Conservation (phyloP, 2,113 vertebrate genomes). For the Protobothrops mucrosquamatus region DNA sequence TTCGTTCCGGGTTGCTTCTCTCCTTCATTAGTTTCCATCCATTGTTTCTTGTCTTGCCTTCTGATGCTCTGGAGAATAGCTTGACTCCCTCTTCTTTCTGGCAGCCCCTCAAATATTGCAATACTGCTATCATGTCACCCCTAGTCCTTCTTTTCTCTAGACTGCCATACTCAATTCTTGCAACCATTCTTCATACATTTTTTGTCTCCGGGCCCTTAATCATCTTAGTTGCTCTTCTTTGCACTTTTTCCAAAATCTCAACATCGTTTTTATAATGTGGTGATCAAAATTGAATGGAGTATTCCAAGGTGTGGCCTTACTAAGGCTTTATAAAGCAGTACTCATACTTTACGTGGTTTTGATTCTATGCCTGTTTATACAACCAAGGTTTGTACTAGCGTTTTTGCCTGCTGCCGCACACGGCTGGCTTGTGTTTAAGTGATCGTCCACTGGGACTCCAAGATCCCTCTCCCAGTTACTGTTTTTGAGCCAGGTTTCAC, state of each 20-base stretch:
- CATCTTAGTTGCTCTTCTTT: not conserved
- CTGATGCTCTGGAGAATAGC: no score
- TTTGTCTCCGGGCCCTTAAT: not conserved
- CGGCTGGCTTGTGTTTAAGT: not conserved
- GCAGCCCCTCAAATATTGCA: not conserved
- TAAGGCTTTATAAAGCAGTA: not conserved
- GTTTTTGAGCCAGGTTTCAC: not conserved
- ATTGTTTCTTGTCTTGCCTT: not conserved
- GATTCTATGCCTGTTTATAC: not conserved
- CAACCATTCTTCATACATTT: not conserved
- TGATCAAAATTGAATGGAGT: not conserved
- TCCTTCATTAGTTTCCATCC: not conserved
- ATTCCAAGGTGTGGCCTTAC: not conserved
- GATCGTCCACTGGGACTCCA: not conserved
- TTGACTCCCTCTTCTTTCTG: not conserved
- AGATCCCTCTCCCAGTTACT: not conserved
- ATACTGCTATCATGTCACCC: not conserved
- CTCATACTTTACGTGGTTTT: not conserved
- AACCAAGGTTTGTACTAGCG: not conserved
- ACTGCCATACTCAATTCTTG: not conserved
- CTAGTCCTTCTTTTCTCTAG: not conserved
- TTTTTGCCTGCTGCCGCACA: not conserved
- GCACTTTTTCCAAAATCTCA: not conserved
- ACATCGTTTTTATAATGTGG: not conserved
- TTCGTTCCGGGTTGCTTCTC: not conserved